Percentiles rank a stretch among this genome's conserved stretches.
phyloP scores from a whole-genome alignment of 2,888 invertebrate genomes.

The Drosophila nr. medialis region DNA sequence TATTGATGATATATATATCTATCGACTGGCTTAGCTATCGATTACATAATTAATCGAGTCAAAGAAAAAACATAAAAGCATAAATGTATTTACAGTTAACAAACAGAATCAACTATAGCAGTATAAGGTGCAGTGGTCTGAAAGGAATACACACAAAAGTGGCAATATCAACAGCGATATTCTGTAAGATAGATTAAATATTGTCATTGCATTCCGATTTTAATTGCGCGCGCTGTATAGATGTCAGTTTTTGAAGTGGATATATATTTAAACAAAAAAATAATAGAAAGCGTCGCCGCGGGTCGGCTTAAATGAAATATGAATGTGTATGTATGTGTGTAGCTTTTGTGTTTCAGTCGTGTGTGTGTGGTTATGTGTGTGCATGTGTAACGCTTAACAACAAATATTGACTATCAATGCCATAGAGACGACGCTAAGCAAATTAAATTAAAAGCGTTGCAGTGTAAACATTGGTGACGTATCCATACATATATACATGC shows the following conservation, averaged over 20 bases:
- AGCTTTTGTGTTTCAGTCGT: background rate
- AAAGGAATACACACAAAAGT: constrained; percentile 4
- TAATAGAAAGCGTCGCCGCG: constrained; percentile 25
- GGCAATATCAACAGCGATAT: constrained; percentile 8
- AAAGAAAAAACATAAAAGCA: constrained; percentile 52
- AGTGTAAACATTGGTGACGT: constrained; percentile 41
- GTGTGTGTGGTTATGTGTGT: constrained; percentile 3
- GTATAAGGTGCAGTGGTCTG: constrained; percentile 30
- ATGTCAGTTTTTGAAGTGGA: constrained; percentile 14
- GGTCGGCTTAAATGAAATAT: background rate
- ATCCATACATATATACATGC: background rate
- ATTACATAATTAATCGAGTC: constrained; percentile 27
- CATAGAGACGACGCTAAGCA: constrained; percentile 21
- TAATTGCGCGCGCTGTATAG: constrained; percentile 48
- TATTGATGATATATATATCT: constrained; percentile 9
- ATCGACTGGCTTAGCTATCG: constrained; percentile 37
- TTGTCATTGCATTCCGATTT: constrained; percentile 14
- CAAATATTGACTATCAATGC: constrained; percentile 11
- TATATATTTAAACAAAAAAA: constrained; percentile 26
- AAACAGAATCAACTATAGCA: constrained; percentile 43
- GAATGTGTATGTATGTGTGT: constrained; percentile 12
- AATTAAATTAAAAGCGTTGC: constrained; percentile 46
- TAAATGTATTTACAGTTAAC: constrained; percentile 58
- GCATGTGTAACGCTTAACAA: constrained; percentile 24
- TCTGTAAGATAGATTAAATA: constrained; percentile 33